Evolutionary conservation across 2,888 invertebrate genomes (phyloP).

Genomic region (Mimachlamys varia): DNA sequence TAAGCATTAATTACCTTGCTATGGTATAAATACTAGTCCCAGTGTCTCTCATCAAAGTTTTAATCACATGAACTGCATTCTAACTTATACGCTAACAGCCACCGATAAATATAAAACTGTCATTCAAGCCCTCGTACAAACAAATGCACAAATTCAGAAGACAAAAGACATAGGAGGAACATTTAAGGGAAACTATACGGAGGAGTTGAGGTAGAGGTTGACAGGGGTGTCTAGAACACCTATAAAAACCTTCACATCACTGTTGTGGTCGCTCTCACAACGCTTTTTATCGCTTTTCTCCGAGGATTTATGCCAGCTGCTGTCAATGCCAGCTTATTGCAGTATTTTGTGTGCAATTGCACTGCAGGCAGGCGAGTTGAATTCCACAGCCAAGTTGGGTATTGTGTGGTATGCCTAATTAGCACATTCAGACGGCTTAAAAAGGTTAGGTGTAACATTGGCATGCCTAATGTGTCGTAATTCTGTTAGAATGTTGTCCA

Average conservation of each 20-base stretch:
- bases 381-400: background rate
- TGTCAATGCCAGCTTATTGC: background rate
- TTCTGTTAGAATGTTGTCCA: background rate
- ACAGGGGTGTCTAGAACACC: background rate
- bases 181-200: background rate
- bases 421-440: background rate
- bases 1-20: too few species aligned
- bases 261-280: background rate
- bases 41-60: too few species aligned
- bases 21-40: too few species aligned
- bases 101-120: background rate
- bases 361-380: background rate
- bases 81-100: background rate
- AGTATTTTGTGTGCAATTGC: background rate
- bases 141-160: background rate
- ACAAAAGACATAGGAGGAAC: background rate
- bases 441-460: background rate
- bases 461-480: background rate
- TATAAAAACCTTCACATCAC: background rate
- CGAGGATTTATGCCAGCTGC: background rate
- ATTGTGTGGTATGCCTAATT: slow-evolving; percentile 11
- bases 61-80: background rate
- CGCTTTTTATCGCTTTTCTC: background rate
- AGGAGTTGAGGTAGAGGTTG: background rate
- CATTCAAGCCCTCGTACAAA: background rate